Percentiles rank a stretch among this genome's conserved stretches.
Evolutionary conservation across 2,113 vertebrate genomes (phyloP).

Genomic region (Dipodomys merriami): DNA sequence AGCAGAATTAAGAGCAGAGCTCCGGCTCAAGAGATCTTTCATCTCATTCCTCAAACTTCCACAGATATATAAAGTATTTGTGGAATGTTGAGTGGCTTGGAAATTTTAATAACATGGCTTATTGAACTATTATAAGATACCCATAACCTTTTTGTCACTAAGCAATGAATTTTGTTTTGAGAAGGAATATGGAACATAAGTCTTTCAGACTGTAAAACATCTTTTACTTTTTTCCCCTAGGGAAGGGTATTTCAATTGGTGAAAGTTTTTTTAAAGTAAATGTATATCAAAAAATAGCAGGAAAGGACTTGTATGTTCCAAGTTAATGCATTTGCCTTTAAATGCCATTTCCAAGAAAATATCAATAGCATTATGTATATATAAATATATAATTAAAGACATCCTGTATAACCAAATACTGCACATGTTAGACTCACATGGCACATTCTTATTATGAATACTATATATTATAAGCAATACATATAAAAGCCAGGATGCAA

Average conservation of each 20-base stretch:
- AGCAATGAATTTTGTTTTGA: constrained; percentile 65
- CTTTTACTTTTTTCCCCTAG: constrained; percentile 7
- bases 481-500: background rate
- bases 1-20: constrained; percentile 64
- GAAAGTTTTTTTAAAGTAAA: constrained; percentile 49
- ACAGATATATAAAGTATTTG: constrained; percentile 65
- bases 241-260: background rate
- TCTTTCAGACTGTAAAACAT: constrained; percentile 33
- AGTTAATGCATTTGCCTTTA: background rate
- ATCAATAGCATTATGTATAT: background rate
- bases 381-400: background rate
- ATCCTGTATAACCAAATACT: background rate
- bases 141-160: constrained; percentile 59
- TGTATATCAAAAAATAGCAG: background rate
- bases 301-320: background rate
- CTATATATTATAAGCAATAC: background rate
- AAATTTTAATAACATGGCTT: constrained; percentile 74
- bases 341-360: background rate
- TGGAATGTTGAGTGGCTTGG: constrained; percentile 65
- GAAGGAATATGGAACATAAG: constrained; percentile 56
- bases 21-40: constrained; percentile 64
- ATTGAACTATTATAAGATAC: constrained; percentile 59
- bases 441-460: background rate
- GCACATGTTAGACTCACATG: background rate
- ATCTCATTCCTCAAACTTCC: constrained; percentile 39